These are phyloP conservation scores for Calyptomena viridis DNA, from an alignment of 2,113 vertebrate genomes.

Conservation along the genomic window DNA sequence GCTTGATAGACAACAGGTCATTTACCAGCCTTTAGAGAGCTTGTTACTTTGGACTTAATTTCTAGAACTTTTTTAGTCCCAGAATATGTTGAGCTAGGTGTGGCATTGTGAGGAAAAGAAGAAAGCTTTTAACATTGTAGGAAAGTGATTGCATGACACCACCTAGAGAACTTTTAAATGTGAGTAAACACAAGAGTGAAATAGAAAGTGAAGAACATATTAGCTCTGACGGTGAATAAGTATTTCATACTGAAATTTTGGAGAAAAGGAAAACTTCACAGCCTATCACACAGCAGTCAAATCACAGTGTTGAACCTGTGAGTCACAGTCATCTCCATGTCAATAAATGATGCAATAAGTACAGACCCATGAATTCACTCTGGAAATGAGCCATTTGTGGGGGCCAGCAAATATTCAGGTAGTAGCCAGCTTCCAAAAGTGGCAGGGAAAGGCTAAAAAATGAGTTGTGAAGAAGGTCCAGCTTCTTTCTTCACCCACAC, in stretches of 20 bases:
- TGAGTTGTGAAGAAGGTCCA: neutral
- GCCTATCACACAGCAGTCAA: constrained; percentile 34
- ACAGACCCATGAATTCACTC: constrained; percentile 48
- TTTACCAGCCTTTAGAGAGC: neutral
- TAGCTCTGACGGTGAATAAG: constrained; percentile 6
- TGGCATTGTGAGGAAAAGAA: neutral
- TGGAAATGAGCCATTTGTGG: neutral
- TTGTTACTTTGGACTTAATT: neutral
- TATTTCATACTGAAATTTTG: neutral
- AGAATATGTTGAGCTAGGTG: neutral
- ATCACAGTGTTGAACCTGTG: constrained; percentile 60
- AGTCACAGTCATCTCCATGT: constrained; percentile 63
- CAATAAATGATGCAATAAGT: constrained; percentile 27
- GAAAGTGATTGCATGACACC: neutral
- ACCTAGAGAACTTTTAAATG: neutral
- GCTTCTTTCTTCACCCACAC: neutral
- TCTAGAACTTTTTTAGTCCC: neutral
- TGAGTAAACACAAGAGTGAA: neutral
- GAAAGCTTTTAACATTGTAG: neutral
- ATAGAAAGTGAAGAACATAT: neutral
- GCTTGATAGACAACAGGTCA: neutral
- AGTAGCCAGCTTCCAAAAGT: neutral
- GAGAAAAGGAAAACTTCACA: constrained; percentile 56
- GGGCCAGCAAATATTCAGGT: neutral
- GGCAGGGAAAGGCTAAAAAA: neutral